phyloP scores from a whole-genome alignment of 2,797 vertebrate species.

The Eidolon dupreanum region DNA sequence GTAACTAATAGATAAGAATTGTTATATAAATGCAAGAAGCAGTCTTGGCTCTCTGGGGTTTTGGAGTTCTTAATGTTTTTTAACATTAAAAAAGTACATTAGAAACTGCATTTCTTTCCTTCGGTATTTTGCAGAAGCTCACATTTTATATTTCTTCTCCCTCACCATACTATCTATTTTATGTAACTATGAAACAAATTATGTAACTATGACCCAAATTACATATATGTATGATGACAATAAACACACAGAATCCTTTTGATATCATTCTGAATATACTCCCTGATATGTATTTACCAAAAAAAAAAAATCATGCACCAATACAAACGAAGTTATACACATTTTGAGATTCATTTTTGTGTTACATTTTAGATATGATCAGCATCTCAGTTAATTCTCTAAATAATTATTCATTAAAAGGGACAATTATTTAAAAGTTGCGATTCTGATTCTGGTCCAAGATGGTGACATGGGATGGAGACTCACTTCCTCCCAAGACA shows the following conservation, averaged over 20 bases:
- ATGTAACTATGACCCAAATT: constrained; percentile 15
- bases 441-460: not conserved
- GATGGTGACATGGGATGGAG: not conserved
- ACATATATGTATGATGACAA: not conserved
- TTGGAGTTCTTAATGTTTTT: not conserved
- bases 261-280: constrained; percentile 2
- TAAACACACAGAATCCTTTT: not conserved
- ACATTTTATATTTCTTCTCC: constrained; percentile 32
- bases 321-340: not conserved
- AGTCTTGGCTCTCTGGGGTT: not conserved
- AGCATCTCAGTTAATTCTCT: not conserved
- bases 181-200: not conserved
- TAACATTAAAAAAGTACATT: not conserved
- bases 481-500: not conserved
- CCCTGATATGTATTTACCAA: not conserved
- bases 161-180: not conserved
- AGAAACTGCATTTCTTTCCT: constrained; percentile 7
- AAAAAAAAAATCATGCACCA: not conserved
- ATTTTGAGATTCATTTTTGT: constrained; percentile 12
- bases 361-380: constrained; percentile 3
- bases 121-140: constrained; percentile 19
- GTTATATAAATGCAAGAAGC: constrained; percentile 7
- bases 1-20: constrained; percentile 36
- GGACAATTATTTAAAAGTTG: not conserved
- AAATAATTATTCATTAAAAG: constrained; percentile 32